Base-by-base conservation (phyloP, 2,113 vertebrate genomes). In the Canis aureus region DNA sequence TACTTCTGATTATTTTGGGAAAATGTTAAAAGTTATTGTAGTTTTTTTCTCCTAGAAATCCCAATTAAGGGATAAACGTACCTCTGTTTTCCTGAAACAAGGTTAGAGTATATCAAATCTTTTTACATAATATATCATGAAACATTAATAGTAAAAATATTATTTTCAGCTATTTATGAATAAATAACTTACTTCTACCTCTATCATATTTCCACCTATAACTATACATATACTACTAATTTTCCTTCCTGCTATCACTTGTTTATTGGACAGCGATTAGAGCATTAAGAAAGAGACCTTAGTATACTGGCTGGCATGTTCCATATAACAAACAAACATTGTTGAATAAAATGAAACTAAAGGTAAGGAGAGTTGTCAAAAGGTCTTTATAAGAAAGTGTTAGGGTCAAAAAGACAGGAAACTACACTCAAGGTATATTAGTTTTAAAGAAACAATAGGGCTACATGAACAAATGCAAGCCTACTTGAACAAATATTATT, bases 21-120 rank as follows among this genome's bases (percentile, higher is more conserved):
- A 98, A 98, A 98, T 88, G 86, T 98, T 98, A 95, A 51, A 98
- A 98, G 98, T 98, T 97, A 97, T 96, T 94, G 95, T 97, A 98
- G 97, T 98, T 98, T 91, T 98, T 98, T 90, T 98, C 97, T 98
- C 95, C 98, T 98, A 98, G 96, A 98, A 98, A 96, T 93, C 51
- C 85, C 89, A 98, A 94, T 98, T 94, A 98, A 97, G 94, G 38
- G 38, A 38, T 38, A 38, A 38, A 98, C 98, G 98, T 97, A 98
- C 98, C 92, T 90, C 67, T 60, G 64, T 83, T 94, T 82, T 94
- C 96, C 97, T 60, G 62, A 96, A 98, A 97, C 97, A 98, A 98
- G 97, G 97, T 98, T 96, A 97, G 0, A 38, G 90, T 97, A 94
- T 8, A 95, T 38, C 66, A 97, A 97, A 82, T 86, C 90, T 97